Conservation (phyloP, 2,113 vertebrate genomes). For the Percina caprodes region DNA sequence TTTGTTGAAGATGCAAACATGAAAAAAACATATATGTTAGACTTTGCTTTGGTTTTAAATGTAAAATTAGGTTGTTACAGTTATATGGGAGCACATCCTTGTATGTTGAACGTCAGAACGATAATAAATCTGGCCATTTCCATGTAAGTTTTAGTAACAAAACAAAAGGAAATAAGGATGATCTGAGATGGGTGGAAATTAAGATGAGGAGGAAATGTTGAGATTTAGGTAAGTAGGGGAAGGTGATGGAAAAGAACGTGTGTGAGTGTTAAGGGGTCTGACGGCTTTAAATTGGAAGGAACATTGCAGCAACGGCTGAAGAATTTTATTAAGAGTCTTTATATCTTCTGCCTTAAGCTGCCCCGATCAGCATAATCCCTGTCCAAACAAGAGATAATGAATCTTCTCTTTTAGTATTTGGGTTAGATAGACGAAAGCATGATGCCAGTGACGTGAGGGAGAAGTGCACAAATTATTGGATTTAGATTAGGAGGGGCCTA, state of each 20-base stretch:
- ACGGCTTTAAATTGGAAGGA: slow-evolving; percentile 75
- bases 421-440: slow-evolving; percentile 64
- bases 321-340: slow-evolving; percentile 86
- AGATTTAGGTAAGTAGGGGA: slow-evolving; percentile 43
- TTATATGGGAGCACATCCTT: slow-evolving; percentile 1
- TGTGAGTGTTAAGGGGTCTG: slow-evolving; percentile 22
- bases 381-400: slow-evolving; percentile 87
- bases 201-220: slow-evolving; percentile 30
- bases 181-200: slow-evolving; percentile 22
- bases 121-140: slow-evolving; percentile 24
- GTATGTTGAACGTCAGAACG: neutral
- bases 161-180: slow-evolving; percentile 44
- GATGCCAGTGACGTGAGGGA: slow-evolving; percentile 63
- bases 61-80: neutral
- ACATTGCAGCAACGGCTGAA: slow-evolving; percentile 74
- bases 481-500: slow-evolving; percentile 82
- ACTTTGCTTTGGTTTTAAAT: neutral
- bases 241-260: slow-evolving; percentile 15
- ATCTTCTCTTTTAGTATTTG: slow-evolving; percentile 75
- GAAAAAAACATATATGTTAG: neutral
- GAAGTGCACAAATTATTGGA: slow-evolving; percentile 83
- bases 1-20: slow-evolving; percentile 3
- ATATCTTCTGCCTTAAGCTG: slow-evolving; percentile 80
- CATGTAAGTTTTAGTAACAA: slow-evolving; percentile 39
- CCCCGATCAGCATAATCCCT: slow-evolving; percentile 84